Evolutionary conservation across 2,888 invertebrate species (phyloP).

Genomic region (Iselma pallidipennis): DNA sequence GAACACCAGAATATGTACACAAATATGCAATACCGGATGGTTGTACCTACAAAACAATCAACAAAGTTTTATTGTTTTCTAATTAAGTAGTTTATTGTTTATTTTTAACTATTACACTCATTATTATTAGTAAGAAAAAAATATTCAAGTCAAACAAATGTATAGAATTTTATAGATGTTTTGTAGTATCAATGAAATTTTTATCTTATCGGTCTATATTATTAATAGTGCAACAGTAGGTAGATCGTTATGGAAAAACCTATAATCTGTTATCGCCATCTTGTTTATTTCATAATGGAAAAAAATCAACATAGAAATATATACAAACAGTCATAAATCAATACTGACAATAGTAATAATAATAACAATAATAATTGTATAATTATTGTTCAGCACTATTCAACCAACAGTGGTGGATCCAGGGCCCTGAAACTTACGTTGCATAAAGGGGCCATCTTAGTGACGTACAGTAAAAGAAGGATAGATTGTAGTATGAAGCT

Average conservation of each 20-base stretch:
- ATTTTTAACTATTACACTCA: neutral
- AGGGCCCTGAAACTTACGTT: no score
- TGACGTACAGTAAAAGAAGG: no score
- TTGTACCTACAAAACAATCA: conserved; percentile 2
- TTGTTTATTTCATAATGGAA: no score
- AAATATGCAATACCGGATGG: conserved; percentile 10
- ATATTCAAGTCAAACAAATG: neutral
- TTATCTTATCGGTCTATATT: neutral
- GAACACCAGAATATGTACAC: conserved; percentile 22
- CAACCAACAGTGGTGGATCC: no score
- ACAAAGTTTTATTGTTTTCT: neutral
- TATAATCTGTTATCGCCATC: neutral
- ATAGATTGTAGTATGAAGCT: no score
- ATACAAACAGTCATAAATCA: no score
- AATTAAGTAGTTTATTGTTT: neutral
- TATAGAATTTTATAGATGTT: neutral
- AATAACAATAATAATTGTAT: no score
- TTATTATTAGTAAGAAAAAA: neutral
- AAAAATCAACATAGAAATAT: no score
- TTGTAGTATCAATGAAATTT: neutral
- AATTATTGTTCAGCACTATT: no score
- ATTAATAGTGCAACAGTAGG: neutral
- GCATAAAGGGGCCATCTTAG: no score
- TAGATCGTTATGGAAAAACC: neutral
- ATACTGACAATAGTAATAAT: no score